These are phyloP conservation scores for Erethizon dorsatum DNA, from an alignment of 2,797 vertebrate genomes.

Conservation along the genomic window DNA sequence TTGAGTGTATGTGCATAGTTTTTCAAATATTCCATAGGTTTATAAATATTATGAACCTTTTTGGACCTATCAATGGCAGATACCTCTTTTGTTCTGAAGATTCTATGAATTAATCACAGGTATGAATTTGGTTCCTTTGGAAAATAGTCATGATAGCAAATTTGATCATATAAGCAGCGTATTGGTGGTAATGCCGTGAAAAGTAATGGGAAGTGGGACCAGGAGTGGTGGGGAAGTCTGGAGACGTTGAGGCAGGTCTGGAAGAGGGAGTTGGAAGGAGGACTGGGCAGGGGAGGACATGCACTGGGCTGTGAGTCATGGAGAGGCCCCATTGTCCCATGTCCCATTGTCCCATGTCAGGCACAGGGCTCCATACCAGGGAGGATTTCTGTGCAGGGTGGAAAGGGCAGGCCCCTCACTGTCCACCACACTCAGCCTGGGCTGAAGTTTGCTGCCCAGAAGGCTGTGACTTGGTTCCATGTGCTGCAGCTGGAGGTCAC, in stretches of 20 bases:
- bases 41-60: neutral
- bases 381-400: neutral
- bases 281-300: neutral
- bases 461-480: neutral
- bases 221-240: neutral
- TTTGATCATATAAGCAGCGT: neutral
- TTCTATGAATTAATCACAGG: neutral
- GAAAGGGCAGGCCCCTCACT: neutral
- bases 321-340: neutral
- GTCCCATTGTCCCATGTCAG: neutral
- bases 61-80: neutral
- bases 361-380: neutral
- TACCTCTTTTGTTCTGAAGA: neutral
- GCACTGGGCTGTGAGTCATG: fast-evolving
- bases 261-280: neutral
- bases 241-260: neutral
- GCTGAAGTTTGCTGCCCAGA: neutral
- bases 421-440: neutral
- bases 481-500: neutral
- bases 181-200: neutral
- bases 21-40: neutral
- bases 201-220: neutral
- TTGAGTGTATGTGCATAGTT: no score
- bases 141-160: neutral
- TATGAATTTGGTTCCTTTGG: neutral